Evolutionary conservation across 2,113 vertebrate genomes (phyloP).

Genomic region (Lagopus leucura): DNA sequence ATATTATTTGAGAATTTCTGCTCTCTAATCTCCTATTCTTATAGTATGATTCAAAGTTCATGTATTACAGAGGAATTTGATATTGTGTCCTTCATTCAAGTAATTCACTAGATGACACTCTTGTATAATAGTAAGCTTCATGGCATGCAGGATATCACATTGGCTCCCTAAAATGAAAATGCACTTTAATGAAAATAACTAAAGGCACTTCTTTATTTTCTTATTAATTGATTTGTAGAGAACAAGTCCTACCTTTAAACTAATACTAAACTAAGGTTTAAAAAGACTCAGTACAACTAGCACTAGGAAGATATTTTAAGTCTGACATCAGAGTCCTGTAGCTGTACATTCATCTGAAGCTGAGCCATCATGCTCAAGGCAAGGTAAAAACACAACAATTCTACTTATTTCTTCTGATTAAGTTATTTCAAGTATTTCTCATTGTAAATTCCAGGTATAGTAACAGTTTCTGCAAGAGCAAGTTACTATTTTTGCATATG

Average conservation of each 20-base stretch:
- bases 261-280: not conserved
- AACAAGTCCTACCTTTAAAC: not conserved
- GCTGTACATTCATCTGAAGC: not conserved
- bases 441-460: not conserved
- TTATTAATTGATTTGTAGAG: not conserved
- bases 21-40: not conserved
- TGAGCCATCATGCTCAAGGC: not conserved
- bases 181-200: not conserved
- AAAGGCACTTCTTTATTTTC: not conserved
- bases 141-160: not conserved
- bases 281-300: not conserved
- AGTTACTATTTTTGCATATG: not conserved
- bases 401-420: not conserved
- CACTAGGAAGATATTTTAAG: not conserved
- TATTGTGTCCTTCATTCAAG: not conserved
- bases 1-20: not conserved
- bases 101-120: slow-evolving; percentile 76
- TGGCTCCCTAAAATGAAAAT: not conserved
- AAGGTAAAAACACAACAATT: not conserved
- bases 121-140: slow-evolving; percentile 16
- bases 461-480: not conserved
- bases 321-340: not conserved
- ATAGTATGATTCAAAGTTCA: not conserved
- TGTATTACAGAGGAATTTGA: not conserved
- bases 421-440: not conserved